Percentiles rank a stretch among this genome's conserved stretches.
Evolutionary conservation across 2,888 invertebrate species (phyloP).

Genomic region (Hypercompe scribonia): DNA sequence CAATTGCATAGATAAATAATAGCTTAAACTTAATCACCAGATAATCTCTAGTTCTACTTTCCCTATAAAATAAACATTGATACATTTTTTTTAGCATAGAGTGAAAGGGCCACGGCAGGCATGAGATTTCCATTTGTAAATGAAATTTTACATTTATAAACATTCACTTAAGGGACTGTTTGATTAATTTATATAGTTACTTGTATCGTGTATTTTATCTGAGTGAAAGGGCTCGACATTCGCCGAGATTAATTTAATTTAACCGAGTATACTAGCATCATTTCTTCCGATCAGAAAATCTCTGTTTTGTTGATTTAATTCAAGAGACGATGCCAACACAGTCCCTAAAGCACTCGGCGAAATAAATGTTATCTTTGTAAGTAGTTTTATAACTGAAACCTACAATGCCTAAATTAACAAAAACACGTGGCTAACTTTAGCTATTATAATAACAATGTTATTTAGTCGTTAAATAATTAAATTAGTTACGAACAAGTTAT

Average conservation of each 20-base stretch:
- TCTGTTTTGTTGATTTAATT: neutral
- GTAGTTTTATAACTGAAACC: neutral
- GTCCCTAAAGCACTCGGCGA: too few species aligned
- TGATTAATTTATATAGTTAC: constrained; percentile 51
- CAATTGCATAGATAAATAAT: neutral
- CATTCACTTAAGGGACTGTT: constrained; percentile 64
- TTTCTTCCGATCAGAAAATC: neutral
- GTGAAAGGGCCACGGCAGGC: constrained; percentile 45
- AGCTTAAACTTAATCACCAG: neutral
- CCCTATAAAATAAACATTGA: constrained; percentile 63
- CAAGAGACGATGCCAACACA: too few species aligned
- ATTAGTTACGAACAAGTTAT: too few species aligned
- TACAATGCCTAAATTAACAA: neutral
- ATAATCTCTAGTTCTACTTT: constrained; percentile 30
- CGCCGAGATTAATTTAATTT: neutral
- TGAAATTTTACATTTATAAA: constrained; percentile 78
- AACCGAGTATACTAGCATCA: neutral
- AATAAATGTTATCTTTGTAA: neutral
- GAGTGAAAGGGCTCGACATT: neutral
- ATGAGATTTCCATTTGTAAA: constrained; percentile 71
- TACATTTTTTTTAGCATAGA: constrained; percentile 61
- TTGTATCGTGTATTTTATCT: constrained; percentile 7
- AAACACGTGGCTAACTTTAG: neutral
- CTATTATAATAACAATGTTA: neutral
- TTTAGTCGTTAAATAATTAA: too few species aligned